Percentiles rank a stretch among this genome's conserved stretches.
These are phyloP conservation scores for Ectobius pallidus DNA, from an alignment of 2,888 invertebrate species.

Conservation along the genomic window DNA sequence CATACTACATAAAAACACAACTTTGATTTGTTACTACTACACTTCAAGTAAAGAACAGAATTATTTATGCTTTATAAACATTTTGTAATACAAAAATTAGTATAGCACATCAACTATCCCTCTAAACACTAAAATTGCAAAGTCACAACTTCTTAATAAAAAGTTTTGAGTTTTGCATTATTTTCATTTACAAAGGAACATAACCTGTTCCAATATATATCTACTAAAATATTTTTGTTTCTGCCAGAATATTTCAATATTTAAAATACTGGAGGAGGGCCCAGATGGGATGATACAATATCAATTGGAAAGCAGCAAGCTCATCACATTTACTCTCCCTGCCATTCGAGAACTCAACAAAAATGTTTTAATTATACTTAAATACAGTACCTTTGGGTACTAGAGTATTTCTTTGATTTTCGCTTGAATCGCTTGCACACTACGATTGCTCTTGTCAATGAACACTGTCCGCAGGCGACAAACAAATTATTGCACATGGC, in stretches of 20 bases:
- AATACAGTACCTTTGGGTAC: neutral
- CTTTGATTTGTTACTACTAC: neutral
- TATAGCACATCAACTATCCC: neutral
- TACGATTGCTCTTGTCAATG: too few species aligned
- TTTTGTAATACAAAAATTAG: neutral
- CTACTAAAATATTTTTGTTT: neutral
- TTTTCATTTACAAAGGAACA: conserved; percentile 3
- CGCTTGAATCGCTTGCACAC: neutral
- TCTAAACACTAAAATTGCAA: neutral
- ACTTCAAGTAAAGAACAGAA: neutral
- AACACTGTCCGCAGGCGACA: neutral
- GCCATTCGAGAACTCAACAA: neutral
- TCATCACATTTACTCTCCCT: neutral
- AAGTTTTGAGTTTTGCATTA: neutral
- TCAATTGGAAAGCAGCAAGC: conserved; percentile 12
- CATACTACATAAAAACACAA: neutral
- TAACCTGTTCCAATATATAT: neutral
- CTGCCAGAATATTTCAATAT: neutral
- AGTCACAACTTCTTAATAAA: neutral
- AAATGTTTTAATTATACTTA: neutral
- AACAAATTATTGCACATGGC: conserved; percentile 27
- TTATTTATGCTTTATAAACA: neutral
- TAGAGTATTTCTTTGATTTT: neutral
- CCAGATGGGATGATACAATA: neutral
- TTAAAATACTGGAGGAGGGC: conserved; percentile 19